Evolutionary conservation across 2,797 vertebrate species (phyloP).

Genomic region (Sebastes elongatus): DNA sequence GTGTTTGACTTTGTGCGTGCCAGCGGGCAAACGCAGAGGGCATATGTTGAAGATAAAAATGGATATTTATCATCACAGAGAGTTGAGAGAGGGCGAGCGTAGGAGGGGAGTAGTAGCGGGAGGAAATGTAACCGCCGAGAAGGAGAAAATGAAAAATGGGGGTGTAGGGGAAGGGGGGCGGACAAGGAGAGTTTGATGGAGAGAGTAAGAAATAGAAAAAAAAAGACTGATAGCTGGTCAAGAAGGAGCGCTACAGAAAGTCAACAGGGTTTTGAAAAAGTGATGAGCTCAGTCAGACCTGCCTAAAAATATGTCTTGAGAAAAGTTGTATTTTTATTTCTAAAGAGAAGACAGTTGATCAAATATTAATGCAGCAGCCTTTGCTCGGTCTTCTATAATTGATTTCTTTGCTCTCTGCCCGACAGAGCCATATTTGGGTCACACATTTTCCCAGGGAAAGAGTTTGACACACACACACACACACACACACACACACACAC

Average conservation of each 20-base stretch:
- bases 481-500: not conserved
- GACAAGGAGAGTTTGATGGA: slow-evolving; percentile 4
- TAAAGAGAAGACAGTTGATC: slow-evolving; percentile 58
- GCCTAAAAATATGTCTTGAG: slow-evolving; percentile 39
- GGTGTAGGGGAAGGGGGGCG: not conserved
- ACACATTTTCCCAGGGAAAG: slow-evolving; percentile 60
- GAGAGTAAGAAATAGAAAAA: slow-evolving; percentile 1
- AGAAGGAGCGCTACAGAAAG: slow-evolving; percentile 8
- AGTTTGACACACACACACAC: slow-evolving; percentile 34
- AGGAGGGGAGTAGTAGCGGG: slow-evolving; percentile 42
- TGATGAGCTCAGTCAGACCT: slow-evolving; percentile 20
- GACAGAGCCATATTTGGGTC: slow-evolving; percentile 73
- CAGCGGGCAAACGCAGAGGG: slow-evolving; percentile 69
- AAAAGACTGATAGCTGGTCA: slow-evolving; percentile 3
- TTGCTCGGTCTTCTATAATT: slow-evolving; percentile 71
- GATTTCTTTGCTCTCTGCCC: slow-evolving; percentile 71
- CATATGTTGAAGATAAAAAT: slow-evolving; percentile 81
- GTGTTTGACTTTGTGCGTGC: slow-evolving; percentile 62
- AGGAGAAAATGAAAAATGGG: slow-evolving; percentile 50
- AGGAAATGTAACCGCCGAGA: slow-evolving; percentile 32
- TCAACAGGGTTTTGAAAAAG: slow-evolving; percentile 27
- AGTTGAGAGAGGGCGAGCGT: slow-evolving; percentile 41
- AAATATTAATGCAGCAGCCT: slow-evolving; percentile 69
- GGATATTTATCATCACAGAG: slow-evolving; percentile 77
- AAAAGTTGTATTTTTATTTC: slow-evolving; percentile 62